Conservation (phyloP, 2,797 vertebrate genomes). For the Silurus lanzhouensis region DNA sequence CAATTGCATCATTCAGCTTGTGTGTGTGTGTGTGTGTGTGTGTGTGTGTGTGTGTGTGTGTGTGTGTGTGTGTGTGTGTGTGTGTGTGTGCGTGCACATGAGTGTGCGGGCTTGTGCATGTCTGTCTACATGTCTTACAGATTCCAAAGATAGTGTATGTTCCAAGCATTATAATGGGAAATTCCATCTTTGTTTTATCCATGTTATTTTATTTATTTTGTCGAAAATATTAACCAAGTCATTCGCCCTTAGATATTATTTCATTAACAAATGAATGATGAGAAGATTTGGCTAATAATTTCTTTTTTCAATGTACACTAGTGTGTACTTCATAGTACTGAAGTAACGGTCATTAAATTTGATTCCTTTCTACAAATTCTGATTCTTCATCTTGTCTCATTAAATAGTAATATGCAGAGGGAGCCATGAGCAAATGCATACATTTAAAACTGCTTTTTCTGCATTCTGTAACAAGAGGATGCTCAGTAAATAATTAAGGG, state of each 20-base stretch:
- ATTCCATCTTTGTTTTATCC: not conserved
- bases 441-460: constrained; percentile 43
- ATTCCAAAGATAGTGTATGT: constrained; percentile 16
- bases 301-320: not conserved
- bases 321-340: not conserved
- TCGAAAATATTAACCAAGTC: not conserved
- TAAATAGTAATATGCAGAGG: constrained; percentile 32
- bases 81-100: not conserved
- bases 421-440: constrained; percentile 24
- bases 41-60: not conserved
- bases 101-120: not conserved
- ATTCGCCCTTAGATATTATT: not conserved
- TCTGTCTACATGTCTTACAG: not conserved
- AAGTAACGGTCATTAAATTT: constrained; percentile 12
- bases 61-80: constrained; percentile 6
- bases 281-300: not conserved
- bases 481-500: constrained; percentile 42
- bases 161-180: constrained; percentile 6
- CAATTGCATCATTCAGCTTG: constrained; percentile 50
- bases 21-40: not conserved
- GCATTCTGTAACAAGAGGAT: constrained; percentile 36
- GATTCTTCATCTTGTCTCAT: constrained; percentile 37
- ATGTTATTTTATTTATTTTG: constrained; percentile 2
- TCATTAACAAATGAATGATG: not conserved
- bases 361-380: constrained; percentile 15